Evolutionary conservation across 2,888 invertebrate species (phyloP).

Genomic region (Plebejus anna): DNA sequence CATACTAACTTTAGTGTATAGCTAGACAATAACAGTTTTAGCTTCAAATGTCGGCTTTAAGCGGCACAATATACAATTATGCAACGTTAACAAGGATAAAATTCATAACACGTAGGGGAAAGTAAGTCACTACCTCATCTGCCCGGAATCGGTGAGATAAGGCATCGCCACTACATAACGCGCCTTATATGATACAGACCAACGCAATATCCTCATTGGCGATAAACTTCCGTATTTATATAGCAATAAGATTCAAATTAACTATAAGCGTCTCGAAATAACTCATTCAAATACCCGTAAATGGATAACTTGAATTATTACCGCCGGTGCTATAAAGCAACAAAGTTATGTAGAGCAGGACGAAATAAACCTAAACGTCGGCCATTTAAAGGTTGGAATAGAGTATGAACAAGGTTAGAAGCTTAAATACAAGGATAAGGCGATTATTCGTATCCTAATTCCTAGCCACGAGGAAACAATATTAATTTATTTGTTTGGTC

Average conservation of each 20-base stretch:
- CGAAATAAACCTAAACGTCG: slow-evolving; percentile 49
- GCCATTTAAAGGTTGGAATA: slow-evolving; percentile 26
- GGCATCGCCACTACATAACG: slow-evolving; percentile 38
- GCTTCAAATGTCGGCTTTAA: not conserved
- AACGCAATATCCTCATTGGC: slow-evolving; percentile 37
- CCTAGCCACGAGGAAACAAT: not conserved
- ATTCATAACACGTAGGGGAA: slow-evolving; percentile 29
- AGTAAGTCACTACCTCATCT: slow-evolving; percentile 36
- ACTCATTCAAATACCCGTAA: slow-evolving; percentile 61
- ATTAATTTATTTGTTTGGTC: not conserved
- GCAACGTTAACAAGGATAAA: slow-evolving; percentile 17
- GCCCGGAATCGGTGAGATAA: slow-evolving; percentile 38
- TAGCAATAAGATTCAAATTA: slow-evolving; percentile 40
- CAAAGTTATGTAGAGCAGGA: slow-evolving; percentile 56
- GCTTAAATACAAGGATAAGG: not conserved
- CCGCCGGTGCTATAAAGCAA: slow-evolving; percentile 44
- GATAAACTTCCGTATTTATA: slow-evolving; percentile 36
- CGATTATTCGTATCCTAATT: not conserved
- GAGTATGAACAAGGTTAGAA: not conserved
- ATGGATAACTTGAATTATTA: slow-evolving; percentile 49
- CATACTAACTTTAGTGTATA: not conserved
- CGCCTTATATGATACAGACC: slow-evolving; percentile 36
- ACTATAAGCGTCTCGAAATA: slow-evolving; percentile 44
- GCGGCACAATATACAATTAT: not conserved
- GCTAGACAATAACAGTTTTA: not conserved